Base-by-base conservation (phyloP, 2,797 vertebrate species). In the Melanotaenia maccullochi region DNA sequence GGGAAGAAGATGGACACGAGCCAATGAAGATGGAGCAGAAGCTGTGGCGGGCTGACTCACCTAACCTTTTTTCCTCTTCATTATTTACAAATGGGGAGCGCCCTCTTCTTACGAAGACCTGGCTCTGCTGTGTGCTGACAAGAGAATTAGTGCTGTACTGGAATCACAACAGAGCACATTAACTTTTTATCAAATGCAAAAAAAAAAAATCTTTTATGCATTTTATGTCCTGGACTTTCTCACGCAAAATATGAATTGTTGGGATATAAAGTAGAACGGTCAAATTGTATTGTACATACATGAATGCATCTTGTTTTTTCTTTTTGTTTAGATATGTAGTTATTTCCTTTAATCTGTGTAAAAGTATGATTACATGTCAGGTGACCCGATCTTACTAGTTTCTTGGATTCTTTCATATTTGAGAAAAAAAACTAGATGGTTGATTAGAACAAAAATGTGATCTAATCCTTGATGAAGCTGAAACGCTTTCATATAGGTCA, bases 251-350 rank as follows among this genome's bases (percentile, higher is more conserved):
- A 74, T 54, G 11, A 74, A 68, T 68, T 71, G 11, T 76, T 73
- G 78, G 77, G 66, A 60, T 81, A 58, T 72, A 68, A 67, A 67
- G 30, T 76, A 68, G 73, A 83, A 75, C 61, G 79, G 77, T 90
- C 81, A 79, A 74, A 86, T 84, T 70, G 52, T 89, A 85, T 89
- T 94, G 92, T 94, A 92, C 78, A 93, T 91, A 92, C 24, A 57
- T 79, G 76, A 86, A 88, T 83, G 93, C 91, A 93, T 93, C 69
- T 65, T 63, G 5, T 42, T n/a, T 51, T 49, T 51, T 51, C n/a
- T 82, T 36, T 42, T 38, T 62, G 28, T 66, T 60, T 75, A 57
- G 61, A 68, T 70, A 64, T 77, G 32, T 57, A 55, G 13, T 70
- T 52, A 36, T 85, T 47, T 8, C 84, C 63, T 83, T 52, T 68